Percentiles rank a stretch among this genome's conserved stretches.
phyloP scores from a whole-genome alignment of 2,888 invertebrate species.

The Neoscelio sp. region DNA sequence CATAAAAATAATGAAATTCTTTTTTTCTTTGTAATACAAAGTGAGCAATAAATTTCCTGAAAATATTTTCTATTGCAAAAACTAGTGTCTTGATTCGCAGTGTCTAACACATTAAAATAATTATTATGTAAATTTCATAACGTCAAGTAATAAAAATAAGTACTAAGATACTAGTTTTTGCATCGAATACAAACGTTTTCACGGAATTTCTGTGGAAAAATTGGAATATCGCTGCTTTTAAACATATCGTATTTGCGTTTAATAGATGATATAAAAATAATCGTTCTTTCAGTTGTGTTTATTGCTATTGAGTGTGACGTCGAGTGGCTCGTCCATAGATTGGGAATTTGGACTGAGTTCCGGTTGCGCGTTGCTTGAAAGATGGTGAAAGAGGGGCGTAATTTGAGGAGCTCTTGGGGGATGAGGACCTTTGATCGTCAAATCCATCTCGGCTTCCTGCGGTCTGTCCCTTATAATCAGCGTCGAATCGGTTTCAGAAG shows the following conservation, averaged over 20 bases:
- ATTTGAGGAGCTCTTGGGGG: slow-evolving; percentile 74
- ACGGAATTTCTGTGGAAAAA: slow-evolving; percentile 4
- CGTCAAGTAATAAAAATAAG: not conserved
- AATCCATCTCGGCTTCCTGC: slow-evolving; percentile 81
- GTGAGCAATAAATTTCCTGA: too few relatives aligned
- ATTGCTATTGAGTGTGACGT: slow-evolving; percentile 79
- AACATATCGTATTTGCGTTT: slow-evolving; percentile 16
- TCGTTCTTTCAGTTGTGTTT: slow-evolving; percentile 74
- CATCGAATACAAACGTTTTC: too few relatives aligned
- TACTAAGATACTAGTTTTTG: too few relatives aligned
- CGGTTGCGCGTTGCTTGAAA: slow-evolving; percentile 71
- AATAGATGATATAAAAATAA: slow-evolving; percentile 55
- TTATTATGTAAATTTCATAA: too few relatives aligned
- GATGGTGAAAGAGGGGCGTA: slow-evolving; percentile 76
- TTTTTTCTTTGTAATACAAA: too few relatives aligned
- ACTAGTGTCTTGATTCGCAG: too few relatives aligned
- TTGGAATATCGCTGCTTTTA: slow-evolving; percentile 25
- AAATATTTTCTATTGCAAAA: too few relatives aligned
- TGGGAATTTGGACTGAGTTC: slow-evolving; percentile 74
- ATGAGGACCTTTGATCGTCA: slow-evolving; percentile 79
- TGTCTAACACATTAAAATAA: too few relatives aligned
- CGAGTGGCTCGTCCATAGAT: slow-evolving; percentile 79
- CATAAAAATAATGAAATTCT: too few relatives aligned
- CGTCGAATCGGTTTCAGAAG: slow-evolving; percentile 67
- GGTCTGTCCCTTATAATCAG: slow-evolving; percentile 68